Conservation (phyloP, 1,140 invertebrate genomes). For the Ceratosolen fusciceps region DNA sequence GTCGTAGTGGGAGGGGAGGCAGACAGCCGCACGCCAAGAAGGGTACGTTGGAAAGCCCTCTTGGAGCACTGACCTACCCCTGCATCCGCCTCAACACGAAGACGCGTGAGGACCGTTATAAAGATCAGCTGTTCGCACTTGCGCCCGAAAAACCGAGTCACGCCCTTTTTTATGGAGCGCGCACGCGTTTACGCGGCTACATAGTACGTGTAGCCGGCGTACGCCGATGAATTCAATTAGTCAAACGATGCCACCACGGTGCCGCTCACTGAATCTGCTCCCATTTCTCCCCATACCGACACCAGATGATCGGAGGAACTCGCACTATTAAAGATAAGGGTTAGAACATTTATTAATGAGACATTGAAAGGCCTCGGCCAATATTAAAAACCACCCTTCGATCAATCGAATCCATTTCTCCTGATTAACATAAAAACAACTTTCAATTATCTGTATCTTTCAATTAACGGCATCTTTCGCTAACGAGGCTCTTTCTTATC, state of each 20-base stretch:
- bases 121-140: conserved; percentile 50
- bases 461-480: too few species aligned
- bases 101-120: conserved; percentile 44
- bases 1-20: not conserved
- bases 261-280: too few species aligned
- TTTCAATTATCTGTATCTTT: too few species aligned
- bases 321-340: too few species aligned
- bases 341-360: too few species aligned
- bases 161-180: conserved; percentile 12
- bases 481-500: too few species aligned
- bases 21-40: not conserved
- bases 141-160: conserved; percentile 39
- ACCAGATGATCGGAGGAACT: too few species aligned
- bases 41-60: conserved; percentile 49
- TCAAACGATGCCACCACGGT: conserved; percentile 13
- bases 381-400: too few species aligned
- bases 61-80: conserved; percentile 65
- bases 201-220: not conserved
- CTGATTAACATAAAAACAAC: too few species aligned
- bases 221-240: conserved; percentile 38
- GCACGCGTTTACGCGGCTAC: not conserved
- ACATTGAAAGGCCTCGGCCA: too few species aligned
- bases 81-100: conserved; percentile 45
- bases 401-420: too few species aligned
- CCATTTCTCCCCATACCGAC: too few species aligned